Evolutionary conservation across 2,113 vertebrate species (phyloP).

Genomic region (Protobothrops mucrosquamatus): DNA sequence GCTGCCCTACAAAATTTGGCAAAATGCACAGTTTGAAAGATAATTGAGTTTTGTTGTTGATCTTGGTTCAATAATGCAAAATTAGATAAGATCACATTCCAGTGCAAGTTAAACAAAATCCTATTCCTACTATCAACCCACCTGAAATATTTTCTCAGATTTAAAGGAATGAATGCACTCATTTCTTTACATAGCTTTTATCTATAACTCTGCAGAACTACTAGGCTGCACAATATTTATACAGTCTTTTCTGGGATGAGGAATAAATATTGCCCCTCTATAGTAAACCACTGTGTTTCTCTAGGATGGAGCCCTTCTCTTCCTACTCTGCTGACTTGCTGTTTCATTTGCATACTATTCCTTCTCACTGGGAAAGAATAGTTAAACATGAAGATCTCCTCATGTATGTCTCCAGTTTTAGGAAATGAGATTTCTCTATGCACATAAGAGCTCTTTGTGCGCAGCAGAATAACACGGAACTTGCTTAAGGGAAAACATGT

Average conservation of each 20-base stretch:
- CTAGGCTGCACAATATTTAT: not conserved
- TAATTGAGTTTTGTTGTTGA: not conserved
- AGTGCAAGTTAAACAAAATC: not conserved
- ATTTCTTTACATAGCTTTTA: not conserved
- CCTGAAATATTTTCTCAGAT: not conserved
- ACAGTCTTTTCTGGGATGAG: not conserved
- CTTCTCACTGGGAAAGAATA: not conserved
- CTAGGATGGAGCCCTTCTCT: not conserved
- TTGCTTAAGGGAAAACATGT: no score
- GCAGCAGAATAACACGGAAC: not conserved
- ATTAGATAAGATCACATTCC: not conserved
- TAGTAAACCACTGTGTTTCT: not conserved
- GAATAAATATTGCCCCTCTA: not conserved
- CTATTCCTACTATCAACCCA: not conserved
- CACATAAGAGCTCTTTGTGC: not conserved
- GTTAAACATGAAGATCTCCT: not conserved
- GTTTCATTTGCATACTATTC: not conserved
- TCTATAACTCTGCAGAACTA: not conserved
- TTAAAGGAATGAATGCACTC: not conserved
- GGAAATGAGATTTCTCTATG: not conserved
- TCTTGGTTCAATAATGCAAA: not conserved
- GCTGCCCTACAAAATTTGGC: not conserved
- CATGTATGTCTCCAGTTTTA: not conserved
- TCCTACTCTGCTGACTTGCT: not conserved
- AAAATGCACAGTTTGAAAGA: not conserved